Evolutionary conservation across 2,888 invertebrate species (phyloP).

Genomic region (Cepaea hortensis): DNA sequence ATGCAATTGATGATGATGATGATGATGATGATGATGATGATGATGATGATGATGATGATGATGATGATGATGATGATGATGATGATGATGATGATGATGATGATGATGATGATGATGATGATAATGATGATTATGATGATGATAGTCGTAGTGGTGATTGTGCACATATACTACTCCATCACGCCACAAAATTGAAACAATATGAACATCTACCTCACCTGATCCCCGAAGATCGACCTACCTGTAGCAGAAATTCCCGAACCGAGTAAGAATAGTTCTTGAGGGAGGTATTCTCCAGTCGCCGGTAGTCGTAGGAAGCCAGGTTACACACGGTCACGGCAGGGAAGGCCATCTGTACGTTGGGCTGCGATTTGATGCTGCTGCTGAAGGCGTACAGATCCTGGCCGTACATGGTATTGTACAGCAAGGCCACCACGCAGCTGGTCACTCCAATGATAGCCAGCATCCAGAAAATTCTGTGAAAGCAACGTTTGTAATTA

Average conservation of each 20-base stretch:
- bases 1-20: background rate
- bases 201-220: too few relatives aligned
- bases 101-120: background rate
- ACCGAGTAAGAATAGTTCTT: background rate
- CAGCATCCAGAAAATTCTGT: conserved; percentile 9
- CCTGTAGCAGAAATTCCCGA: background rate
- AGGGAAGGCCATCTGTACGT: conserved; percentile 10
- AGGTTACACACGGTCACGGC: conserved; percentile 43
- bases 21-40: background rate
- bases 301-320: conserved; percentile 25
- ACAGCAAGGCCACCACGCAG: background rate
- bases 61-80: conserved; percentile 10
- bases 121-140: background rate
- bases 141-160: too few relatives aligned
- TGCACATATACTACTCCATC: too few relatives aligned
- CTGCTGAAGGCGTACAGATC: conserved; percentile 17
- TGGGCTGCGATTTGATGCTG: conserved; percentile 22
- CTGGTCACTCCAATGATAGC: conserved; percentile 5
- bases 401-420: background rate
- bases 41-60: background rate
- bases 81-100: conserved; percentile 13
- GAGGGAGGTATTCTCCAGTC: background rate
- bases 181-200: too few relatives aligned
- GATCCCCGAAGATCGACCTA: background rate
- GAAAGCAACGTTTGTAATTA: background rate